A percentile compares a stretch with the other conserved stretches of the same genome.
phyloP scores from a whole-genome alignment of 1,140 invertebrate genomes.

The Phenacoccus solenopsis region DNA sequence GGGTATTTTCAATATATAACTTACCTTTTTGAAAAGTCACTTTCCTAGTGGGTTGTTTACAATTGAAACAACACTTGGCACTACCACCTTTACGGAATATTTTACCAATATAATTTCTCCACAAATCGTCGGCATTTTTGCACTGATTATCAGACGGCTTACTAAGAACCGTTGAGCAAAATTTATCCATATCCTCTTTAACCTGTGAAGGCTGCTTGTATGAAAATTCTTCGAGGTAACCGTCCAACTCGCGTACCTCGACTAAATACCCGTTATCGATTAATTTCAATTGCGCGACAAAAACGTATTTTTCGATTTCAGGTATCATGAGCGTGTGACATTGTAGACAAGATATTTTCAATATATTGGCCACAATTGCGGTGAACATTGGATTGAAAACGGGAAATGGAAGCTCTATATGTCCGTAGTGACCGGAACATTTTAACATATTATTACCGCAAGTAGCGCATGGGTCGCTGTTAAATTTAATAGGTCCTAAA shows the following conservation, averaged over 20 bases:
- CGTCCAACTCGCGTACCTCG: slow-evolving; percentile 52
- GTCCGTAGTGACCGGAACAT: slow-evolving; percentile 90
- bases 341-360: slow-evolving; percentile 53
- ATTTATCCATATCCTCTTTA: not conserved
- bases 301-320: slow-evolving; percentile 42
- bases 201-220: not conserved
- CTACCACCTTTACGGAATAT: not conserved
- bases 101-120: not conserved
- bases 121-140: not conserved
- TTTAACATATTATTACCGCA: slow-evolving; percentile 53
- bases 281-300: slow-evolving; percentile 60
- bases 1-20: slow-evolving; percentile 27
- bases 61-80: slow-evolving; percentile 47
- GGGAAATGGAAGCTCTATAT: slow-evolving; percentile 81
- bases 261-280: slow-evolving; percentile 59
- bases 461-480: slow-evolving; percentile 61
- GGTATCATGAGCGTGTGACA: slow-evolving; percentile 60
- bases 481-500: slow-evolving; percentile 39
- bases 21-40: slow-evolving; percentile 29
- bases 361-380: slow-evolving; percentile 50
- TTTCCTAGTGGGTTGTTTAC: slow-evolving; percentile 42
- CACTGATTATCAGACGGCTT: not conserved
- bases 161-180: not conserved
- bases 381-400: slow-evolving; percentile 88
- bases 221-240: not conserved